Conservation (phyloP, 2,797 vertebrate species). For the Glyptemys insculpta region DNA sequence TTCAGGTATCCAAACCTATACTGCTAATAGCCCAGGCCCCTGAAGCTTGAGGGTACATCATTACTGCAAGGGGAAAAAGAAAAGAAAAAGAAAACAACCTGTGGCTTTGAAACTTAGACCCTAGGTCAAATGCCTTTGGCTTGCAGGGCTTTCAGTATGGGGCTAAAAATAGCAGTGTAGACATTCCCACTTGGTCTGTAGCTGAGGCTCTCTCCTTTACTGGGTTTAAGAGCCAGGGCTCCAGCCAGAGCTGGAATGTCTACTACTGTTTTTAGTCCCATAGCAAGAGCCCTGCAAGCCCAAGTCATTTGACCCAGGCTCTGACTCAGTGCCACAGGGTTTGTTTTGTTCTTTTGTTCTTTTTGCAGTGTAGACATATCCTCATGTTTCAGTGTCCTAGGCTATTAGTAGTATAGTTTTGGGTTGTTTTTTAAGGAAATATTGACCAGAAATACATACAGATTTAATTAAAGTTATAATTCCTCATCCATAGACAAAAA, state of each 20-base stretch:
- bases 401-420: not conserved
- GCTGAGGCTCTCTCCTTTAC: no score
- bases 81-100: not conserved
- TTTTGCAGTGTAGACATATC: not conserved
- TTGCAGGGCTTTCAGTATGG: not conserved
- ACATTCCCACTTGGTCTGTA: not conserved
- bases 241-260: no score
- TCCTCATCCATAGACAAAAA: no score
- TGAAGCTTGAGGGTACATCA: not conserved
- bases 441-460: no score
- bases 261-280: no score
- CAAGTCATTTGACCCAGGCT: not conserved
- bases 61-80: not conserved
- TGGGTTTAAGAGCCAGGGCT: no score
- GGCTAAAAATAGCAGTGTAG: not conserved
- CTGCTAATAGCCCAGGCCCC: not conserved
- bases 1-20: accelerated
- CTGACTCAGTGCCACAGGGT: not conserved
- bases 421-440: not conserved
- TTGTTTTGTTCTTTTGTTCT: not conserved
- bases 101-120: not conserved
- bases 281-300: no score
- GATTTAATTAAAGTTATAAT: no score
- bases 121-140: not conserved
- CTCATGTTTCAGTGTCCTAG: not conserved